phyloP scores from a whole-genome alignment of 2,888 invertebrate species.

The Octodonta nipae region DNA sequence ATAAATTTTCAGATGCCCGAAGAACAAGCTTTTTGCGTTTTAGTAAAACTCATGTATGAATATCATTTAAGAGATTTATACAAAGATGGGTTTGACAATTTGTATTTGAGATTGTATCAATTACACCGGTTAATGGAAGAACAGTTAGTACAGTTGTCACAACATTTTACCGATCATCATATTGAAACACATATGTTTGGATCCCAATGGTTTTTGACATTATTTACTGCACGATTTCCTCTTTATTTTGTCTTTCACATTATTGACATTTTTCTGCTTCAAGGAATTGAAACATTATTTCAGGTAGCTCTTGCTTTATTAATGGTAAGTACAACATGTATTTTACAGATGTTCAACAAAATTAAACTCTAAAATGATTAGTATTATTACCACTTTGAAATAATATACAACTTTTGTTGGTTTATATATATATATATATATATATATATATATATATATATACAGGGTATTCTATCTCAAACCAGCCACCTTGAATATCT shows the following conservation, averaged over 20 bases:
- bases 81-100: conserved; percentile 90
- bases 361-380: no score
- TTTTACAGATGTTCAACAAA: no score
- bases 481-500: no score
- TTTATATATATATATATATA: no score
- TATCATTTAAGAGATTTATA: conserved; percentile 89
- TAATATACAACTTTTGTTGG: no score
- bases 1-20: conserved; percentile 94
- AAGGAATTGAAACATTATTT: conserved; percentile 90
- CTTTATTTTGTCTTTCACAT: conserved; percentile 93
- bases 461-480: no score
- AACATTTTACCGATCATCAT: conserved; percentile 65
- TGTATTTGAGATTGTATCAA: conserved; percentile 90
- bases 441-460: no score
- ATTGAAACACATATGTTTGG: conserved; percentile 99
- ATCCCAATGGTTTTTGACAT: conserved; percentile 97
- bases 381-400: no score
- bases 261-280: conserved; percentile 85
- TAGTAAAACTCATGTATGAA: conserved; percentile 93
- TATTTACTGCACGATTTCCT: conserved; percentile 98
- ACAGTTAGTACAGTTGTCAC: conserved; percentile 66
- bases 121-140: conserved; percentile 87
- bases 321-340: conserved; percentile 54
- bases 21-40: conserved; percentile 94
- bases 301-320: conserved; percentile 90